phyloP scores from a whole-genome alignment of 2,797 vertebrate species.

The Aselliscus stoliczkanus region DNA sequence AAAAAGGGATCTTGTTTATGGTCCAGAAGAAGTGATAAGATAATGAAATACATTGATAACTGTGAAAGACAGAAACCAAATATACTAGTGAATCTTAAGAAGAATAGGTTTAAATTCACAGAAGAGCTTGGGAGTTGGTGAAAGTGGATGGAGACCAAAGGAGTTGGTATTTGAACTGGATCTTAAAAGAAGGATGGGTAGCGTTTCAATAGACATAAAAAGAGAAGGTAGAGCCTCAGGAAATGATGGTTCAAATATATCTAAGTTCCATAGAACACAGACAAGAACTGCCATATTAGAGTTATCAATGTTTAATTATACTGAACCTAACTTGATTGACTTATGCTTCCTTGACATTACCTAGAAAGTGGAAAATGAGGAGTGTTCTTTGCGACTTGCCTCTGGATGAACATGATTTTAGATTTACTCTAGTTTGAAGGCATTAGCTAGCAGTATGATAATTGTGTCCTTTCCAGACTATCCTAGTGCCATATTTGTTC shows the following conservation, averaged over 20 bases:
- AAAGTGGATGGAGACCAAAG: neutral
- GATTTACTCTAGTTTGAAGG: neutral
- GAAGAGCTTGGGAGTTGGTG: neutral
- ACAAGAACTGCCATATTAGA: neutral
- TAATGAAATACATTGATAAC: neutral
- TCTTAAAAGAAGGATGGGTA: neutral
- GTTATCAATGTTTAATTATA: neutral
- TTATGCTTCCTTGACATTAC: neutral
- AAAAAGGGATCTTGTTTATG: neutral
- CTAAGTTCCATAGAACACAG: neutral
- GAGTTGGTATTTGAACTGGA: neutral
- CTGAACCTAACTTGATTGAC: neutral
- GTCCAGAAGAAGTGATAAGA: neutral
- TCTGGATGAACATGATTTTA: neutral
- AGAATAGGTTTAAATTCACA: neutral
- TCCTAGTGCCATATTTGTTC: neutral
- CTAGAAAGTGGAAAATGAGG: neutral
- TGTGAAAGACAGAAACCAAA: neutral
- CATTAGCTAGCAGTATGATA: neutral
- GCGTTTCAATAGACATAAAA: neutral
- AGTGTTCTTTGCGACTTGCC: neutral
- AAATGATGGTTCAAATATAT: neutral
- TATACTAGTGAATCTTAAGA: neutral
- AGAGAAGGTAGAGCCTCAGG: neutral
- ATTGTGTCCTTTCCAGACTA: neutral